Conservation (phyloP, 2,888 invertebrate genomes). For the Rhodophaea formosa region DNA sequence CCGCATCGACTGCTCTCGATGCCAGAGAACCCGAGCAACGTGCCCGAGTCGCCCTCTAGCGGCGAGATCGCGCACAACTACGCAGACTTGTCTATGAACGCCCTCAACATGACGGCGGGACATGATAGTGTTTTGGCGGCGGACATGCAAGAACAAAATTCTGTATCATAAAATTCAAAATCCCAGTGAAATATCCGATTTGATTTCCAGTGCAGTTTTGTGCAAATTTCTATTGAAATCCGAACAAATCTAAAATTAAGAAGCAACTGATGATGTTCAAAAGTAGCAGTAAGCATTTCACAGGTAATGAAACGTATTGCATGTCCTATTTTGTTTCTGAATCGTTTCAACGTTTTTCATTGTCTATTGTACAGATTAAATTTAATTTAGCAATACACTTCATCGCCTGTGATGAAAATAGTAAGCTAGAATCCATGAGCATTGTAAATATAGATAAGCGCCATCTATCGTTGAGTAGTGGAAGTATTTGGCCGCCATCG, state of each 20-base stretch:
- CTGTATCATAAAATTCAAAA: conserved; percentile 53
- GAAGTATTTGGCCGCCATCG: conserved; percentile 41
- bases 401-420: conserved; percentile 53
- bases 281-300: conserved; percentile 64
- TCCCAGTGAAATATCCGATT: conserved; percentile 44
- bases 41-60: conserved; percentile 71
- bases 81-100: conserved; percentile 71
- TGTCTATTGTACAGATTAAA: conserved; percentile 17
- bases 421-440: conserved; percentile 40
- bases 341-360: neutral
- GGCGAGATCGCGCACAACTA: conserved; percentile 75
- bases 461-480: conserved; percentile 72
- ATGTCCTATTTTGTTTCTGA: conserved; percentile 31
- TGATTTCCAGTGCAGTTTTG: conserved; percentile 36
- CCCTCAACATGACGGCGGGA: conserved; percentile 79
- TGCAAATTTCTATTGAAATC: conserved; percentile 1
- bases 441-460: conserved; percentile 66
- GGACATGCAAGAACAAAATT: conserved; percentile 65
- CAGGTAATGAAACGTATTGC: conserved; percentile 52
- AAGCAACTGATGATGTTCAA: conserved; percentile 80
- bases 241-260: conserved; percentile 34
- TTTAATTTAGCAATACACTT: conserved; percentile 40
- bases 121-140: conserved; percentile 71
- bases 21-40: conserved; percentile 82
- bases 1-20: conserved; percentile 87